phyloP scores from a whole-genome alignment of 2,888 invertebrate genomes.

The Myopa tessellatipennis region DNA sequence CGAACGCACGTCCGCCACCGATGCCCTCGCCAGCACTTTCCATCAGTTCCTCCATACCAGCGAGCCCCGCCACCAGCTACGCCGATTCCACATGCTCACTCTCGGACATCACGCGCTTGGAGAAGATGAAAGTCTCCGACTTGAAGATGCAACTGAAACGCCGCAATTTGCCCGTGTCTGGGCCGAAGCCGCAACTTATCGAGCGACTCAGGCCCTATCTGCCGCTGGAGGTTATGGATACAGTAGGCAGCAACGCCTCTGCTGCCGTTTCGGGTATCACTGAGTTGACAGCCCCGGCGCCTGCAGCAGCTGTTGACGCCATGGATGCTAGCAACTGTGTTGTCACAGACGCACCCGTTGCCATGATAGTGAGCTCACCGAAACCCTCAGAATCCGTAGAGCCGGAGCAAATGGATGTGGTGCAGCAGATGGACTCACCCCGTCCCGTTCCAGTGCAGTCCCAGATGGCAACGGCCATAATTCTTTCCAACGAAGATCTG shows the following conservation, averaged over 20 bases:
- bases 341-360: constrained; percentile 51
- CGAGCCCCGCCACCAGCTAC: constrained; percentile 65
- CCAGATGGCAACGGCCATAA: constrained; percentile 65
- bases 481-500: constrained; percentile 75
- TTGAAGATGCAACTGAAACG: constrained; percentile 94
- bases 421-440: constrained; percentile 65
- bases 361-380: constrained; percentile 61
- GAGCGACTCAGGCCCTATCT: constrained; percentile 86
- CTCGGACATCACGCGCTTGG: constrained; percentile 75
- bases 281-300: constrained; percentile 51
- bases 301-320: constrained; percentile 44
- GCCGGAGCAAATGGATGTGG: constrained; percentile 67
- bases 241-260: constrained; percentile 55
- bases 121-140: constrained; percentile 97
- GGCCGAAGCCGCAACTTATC: constrained; percentile 94
- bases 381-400: constrained; percentile 51
- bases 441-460: constrained; percentile 60
- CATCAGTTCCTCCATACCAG: constrained; percentile 67
- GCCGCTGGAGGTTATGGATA: constrained; percentile 67
- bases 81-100: constrained; percentile 60
- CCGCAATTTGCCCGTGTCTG: constrained; percentile 93
- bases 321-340: constrained; percentile 57
- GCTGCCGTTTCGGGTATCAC: constrained; percentile 45
- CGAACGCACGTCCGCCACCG: constrained; percentile 65
- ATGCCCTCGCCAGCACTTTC: constrained; percentile 71